phyloP scores from a whole-genome alignment of 2,888 invertebrate genomes.

The Dryadula phaetusa region DNA sequence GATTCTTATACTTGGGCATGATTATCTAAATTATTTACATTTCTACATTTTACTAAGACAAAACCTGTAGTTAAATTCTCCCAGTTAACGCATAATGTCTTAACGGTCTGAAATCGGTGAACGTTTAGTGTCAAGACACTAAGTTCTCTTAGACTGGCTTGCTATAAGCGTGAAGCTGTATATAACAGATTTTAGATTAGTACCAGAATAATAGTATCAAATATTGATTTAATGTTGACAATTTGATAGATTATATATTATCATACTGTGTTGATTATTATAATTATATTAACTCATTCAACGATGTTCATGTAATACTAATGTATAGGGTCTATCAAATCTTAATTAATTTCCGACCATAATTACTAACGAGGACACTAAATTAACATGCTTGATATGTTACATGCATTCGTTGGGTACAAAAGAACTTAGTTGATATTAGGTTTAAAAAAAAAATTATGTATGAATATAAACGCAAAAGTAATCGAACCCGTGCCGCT shows the following conservation, averaged over 20 bases:
- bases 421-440: background rate
- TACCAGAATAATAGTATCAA: background rate
- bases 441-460: background rate
- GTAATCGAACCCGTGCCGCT: too few relatives aligned
- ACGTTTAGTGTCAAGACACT: too few relatives aligned
- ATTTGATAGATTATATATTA: background rate
- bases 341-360: conserved; percentile 25
- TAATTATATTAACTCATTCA: conserved; percentile 6
- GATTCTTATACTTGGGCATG: too few relatives aligned
- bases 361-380: conserved; percentile 20
- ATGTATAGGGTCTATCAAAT: conserved; percentile 6
- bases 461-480: too few relatives aligned
- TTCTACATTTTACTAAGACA: too few relatives aligned
- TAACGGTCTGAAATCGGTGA: too few relatives aligned
- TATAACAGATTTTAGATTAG: too few relatives aligned
- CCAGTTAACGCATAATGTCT: too few relatives aligned
- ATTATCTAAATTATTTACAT: too few relatives aligned
- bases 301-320: background rate
- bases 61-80: too few relatives aligned
- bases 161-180: too few relatives aligned
- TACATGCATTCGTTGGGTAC: background rate
- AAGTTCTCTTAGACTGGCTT: too few relatives aligned
- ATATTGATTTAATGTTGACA: background rate
- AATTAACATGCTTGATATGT: background rate
- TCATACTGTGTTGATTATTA: background rate